Evolutionary conservation across 2,888 invertebrate species (phyloP), one percentile per base, ranked within the genome.

Genomic region (Agriopis leucophaearia): DNA sequence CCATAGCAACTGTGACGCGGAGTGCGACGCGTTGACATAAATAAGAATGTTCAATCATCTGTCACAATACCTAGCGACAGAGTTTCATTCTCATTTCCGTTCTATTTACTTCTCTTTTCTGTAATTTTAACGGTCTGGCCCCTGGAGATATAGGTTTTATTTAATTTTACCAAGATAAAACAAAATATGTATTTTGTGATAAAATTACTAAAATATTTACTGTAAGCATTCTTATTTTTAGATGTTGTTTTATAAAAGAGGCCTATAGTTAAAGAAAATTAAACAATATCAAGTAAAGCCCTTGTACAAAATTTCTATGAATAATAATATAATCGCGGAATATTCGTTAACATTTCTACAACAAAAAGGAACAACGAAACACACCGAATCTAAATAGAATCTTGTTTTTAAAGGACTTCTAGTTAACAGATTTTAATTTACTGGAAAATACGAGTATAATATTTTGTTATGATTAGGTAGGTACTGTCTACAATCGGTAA

Each of bases 271-370:
- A 50, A 59, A 59, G 40, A 50, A 59, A 59, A 59, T 48, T 59
- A 59, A 40, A 50, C 50, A 58, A 58, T 47, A 36, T 48, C 48
- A 27, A 16, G 38, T 48, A 48, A 59, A 59, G 38, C 16, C 59
- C 13, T 12, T 16, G 12, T 42, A 27, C 45, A 42, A 60, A 58
- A 40, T 59, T 64, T 69, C 66, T 64, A 64, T 72, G 66, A 69
- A 69, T 66, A 67, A 54, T 69, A 69, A 71, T 71, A 48, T 48
- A 60, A 66, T 63, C 64, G 54, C 50, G 55, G 44, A 58, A 71
- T 69, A 59, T 69, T 54, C 56, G 65, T 40, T 64, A 45, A 62
- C 44, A 58, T 56, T 36, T 57, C 18, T 13, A 36, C 27, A 54
- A 55, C 42, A 44, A 44, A 51, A 61, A 18, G 18, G 55, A 50